A percentile compares a stretch with the other conserved stretches of the same genome.
These are phyloP conservation scores for Oncorhynchus gorbuscha DNA, from an alignment of 2,113 vertebrate genomes.

Conservation along the genomic window DNA sequence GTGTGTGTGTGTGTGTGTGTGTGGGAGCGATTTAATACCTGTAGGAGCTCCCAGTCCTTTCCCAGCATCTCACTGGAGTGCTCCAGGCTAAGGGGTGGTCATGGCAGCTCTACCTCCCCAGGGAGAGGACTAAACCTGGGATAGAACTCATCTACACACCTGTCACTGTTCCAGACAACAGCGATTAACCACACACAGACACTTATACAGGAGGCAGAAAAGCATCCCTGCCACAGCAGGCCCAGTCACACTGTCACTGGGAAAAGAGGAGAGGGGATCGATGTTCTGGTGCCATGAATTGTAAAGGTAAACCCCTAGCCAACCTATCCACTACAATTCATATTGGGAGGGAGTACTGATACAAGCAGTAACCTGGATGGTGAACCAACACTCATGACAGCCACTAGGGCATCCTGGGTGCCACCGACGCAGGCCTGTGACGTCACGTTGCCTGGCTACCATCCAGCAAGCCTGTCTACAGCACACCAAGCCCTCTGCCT, in stretches of 20 bases:
- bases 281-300: background rate
- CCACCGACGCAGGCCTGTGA: conserved; percentile 18
- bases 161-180: conserved; percentile 8
- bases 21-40: background rate
- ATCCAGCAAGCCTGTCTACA: conserved; percentile 59
- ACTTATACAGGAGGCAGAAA: background rate
- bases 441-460: conserved; percentile 68
- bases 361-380: no score
- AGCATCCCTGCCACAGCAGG: background rate
- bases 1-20: background rate
- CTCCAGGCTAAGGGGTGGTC: conserved; percentile 7
- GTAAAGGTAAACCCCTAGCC: no score
- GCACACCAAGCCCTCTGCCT: conserved; percentile 56
- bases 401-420: no score
- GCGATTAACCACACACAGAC: background rate
- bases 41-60: conserved; percentile 1
- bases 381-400: no score
- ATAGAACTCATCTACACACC: background rate
- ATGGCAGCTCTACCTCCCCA: background rate
- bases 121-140: conserved; percentile 21
- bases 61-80: background rate
- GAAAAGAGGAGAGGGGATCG: conserved; percentile 16
- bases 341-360: no score
- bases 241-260: background rate
- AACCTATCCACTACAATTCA: conserved; percentile 26